A percentile compares a stretch with the other conserved stretches of the same genome.
These are phyloP conservation scores for Penaeus monodon DNA, from an alignment of 2,888 invertebrate genomes.

Conservation along the genomic window DNA sequence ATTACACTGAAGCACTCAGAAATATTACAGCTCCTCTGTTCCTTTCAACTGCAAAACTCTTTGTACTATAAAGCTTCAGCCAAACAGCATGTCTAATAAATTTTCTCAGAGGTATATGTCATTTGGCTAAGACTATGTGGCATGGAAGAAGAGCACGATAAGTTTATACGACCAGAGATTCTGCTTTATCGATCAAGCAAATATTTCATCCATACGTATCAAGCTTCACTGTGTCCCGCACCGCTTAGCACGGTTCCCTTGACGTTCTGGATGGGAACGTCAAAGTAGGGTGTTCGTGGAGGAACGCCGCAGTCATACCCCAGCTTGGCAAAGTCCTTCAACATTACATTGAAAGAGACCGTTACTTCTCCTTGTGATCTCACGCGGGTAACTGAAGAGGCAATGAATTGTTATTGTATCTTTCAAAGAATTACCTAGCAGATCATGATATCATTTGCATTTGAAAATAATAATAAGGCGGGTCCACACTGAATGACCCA, in stretches of 20 bases:
- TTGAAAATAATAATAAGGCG: too few relatives aligned
- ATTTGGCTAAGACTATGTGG: too few relatives aligned
- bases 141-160: too few relatives aligned
- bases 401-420: not conserved
- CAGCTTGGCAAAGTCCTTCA: slow-evolving; percentile 62
- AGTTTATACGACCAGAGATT: too few relatives aligned
- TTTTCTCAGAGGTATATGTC: too few relatives aligned
- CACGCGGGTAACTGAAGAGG: slow-evolving; percentile 59
- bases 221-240: slow-evolving; percentile 49
- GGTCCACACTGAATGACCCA: too few relatives aligned
- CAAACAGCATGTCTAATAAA: too few relatives aligned
- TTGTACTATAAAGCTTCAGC: too few relatives aligned
- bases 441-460: too few relatives aligned
- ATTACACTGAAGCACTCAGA: too few relatives aligned
- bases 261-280: slow-evolving; percentile 8
- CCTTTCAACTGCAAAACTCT: too few relatives aligned
- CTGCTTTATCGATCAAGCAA: not conserved
- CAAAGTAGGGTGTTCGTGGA: slow-evolving; percentile 25
- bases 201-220: not conserved
- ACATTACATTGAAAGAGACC: slow-evolving; percentile 55
- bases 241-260: not conserved
- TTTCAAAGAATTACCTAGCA: not conserved
- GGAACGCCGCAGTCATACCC: slow-evolving; percentile 58
- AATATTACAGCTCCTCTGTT: too few relatives aligned
- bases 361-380: slow-evolving; percentile 59